Conservation (phyloP, 2,797 vertebrate genomes). For the Poeciliopsis presidionis region DNA sequence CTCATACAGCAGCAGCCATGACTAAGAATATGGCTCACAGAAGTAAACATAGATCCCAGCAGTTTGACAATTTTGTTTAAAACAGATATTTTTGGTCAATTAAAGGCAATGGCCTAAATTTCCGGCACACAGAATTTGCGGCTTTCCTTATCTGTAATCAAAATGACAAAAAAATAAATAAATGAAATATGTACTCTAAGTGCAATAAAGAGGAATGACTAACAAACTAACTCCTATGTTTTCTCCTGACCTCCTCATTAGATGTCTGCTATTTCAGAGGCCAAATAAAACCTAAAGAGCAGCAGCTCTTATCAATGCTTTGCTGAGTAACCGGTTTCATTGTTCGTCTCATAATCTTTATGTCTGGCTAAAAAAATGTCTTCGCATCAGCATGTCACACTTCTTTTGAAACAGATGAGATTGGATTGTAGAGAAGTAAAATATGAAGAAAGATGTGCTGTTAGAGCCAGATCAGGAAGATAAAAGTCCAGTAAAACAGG, state of each 20-base stretch:
- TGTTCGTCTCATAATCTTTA: conserved; percentile 13
- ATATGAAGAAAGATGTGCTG: conserved; percentile 17
- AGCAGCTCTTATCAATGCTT: background rate
- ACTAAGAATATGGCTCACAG: background rate
- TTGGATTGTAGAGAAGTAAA: conserved; percentile 17
- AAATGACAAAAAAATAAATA: background rate
- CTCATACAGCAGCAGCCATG: background rate
- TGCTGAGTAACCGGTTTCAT: background rate
- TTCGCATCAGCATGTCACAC: conserved; percentile 6
- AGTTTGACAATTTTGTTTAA: background rate
- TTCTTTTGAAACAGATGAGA: conserved; percentile 9
- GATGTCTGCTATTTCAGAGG: background rate
- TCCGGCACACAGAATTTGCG: background rate
- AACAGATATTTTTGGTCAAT: background rate
- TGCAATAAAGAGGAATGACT: background rate
- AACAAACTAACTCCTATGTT: background rate
- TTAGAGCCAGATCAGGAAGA: conserved; percentile 23
- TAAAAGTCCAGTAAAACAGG: conserved; percentile 22
- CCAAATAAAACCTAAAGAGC: background rate
- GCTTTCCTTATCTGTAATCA: background rate
- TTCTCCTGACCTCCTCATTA: background rate
- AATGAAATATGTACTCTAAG: background rate
- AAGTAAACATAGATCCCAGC: background rate
- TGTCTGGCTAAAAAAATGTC: conserved; percentile 8
- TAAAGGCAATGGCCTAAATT: background rate